Evolutionary conservation across 2,888 invertebrate species (phyloP), one percentile per base, ranked within the genome.

Genomic region (Agrochola macilenta): DNA sequence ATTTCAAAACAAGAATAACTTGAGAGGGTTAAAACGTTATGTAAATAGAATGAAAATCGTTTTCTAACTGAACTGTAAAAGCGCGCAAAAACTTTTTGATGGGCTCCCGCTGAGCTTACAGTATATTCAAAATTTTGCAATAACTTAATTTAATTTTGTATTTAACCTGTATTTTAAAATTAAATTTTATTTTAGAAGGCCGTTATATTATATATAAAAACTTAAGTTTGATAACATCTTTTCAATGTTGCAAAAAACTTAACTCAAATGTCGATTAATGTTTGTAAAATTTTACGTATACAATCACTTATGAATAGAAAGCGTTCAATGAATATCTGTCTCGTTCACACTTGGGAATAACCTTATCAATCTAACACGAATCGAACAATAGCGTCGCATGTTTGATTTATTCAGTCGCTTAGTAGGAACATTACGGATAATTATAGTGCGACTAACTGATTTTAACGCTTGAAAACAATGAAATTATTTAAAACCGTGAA

Each of bases 361-460:
- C 95, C 95, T 96, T 95, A 96, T 96, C 96, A 96, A 96, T 96
- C 96, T 95, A 95, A 95, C 96, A 93, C 94, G 96, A 96, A 96
- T 96, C 96, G 96, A 96, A 96, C 96, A 96, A 96, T 95, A 96
- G 96, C 94, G 93, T 95, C 95, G 95, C 96, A 95, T 96, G 95
- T 96, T 96, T 96, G 96, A 96, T 96, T 96, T 96, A 96, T 96
- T 95, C 94, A 96, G 94, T 95, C 96, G 96, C 96, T 96, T 96
- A 96, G 96, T 96, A 95, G 95, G 95, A 96, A 95, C 96, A 96
- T 96, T 96, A 96, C 94, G 94, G 95, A 95, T 96, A 96, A 96
- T 96, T 96, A 96, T 96, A 96, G 93, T 85, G 85, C 90, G 95
- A 95, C 93, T 90, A 87, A 86, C 80, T 85, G 81, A 89, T 91